Percentiles rank a stretch among this genome's conserved stretches.
Conservation (phyloP, 1,140 invertebrate species). For the Zaprionus lachaisei region DNA sequence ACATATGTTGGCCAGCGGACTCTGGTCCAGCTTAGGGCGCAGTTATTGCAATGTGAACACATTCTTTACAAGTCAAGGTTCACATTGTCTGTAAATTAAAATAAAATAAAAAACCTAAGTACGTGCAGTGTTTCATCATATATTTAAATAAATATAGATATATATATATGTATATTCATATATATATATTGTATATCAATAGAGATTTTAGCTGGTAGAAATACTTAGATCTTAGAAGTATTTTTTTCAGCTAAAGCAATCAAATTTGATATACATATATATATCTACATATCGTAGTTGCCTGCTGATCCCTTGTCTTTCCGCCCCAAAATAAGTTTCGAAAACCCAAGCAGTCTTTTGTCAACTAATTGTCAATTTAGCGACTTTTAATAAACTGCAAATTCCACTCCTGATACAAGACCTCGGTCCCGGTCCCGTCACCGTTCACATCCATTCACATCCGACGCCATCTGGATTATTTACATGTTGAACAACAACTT, state of each 20-base stretch:
- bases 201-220: too few species aligned
- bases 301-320: neutral
- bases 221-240: too few species aligned
- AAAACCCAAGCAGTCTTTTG: neutral
- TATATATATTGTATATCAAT: too few species aligned
- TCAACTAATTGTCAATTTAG: constrained; percentile 42
- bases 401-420: constrained; percentile 15
- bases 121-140: too few species aligned
- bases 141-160: too few species aligned
- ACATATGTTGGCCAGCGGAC: neutral
- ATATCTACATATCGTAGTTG: too few species aligned
- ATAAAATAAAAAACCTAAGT: too few species aligned
- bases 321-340: neutral
- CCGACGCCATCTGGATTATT: constrained; percentile 36
- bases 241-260: too few species aligned
- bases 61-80: neutral
- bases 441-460: neutral
- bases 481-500: constrained; percentile 62
- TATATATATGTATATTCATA: too few species aligned
- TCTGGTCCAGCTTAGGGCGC: neutral
- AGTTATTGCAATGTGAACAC: neutral
- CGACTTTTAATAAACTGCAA: constrained; percentile 27
- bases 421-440: too few species aligned
- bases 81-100: too few species aligned
- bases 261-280: too few species aligned